phyloP scores from a whole-genome alignment of 2,888 invertebrate genomes.

The Sisyra terminalis region DNA sequence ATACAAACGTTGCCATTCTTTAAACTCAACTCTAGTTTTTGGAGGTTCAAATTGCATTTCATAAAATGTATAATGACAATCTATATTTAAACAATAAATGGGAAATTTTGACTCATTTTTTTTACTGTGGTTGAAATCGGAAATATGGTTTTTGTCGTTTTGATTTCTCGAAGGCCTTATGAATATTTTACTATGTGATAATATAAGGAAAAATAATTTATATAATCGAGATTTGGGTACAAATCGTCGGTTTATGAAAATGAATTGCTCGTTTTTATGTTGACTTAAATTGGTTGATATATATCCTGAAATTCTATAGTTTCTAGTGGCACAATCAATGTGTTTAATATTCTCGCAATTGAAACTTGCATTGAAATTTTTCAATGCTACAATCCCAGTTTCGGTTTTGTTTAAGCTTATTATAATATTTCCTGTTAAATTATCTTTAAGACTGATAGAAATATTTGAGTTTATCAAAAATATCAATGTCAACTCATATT shows the following conservation, averaged over 20 bases:
- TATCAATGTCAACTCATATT: slow-evolving; percentile 37
- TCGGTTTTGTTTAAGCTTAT: slow-evolving; percentile 29
- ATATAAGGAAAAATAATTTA: slow-evolving; percentile 24
- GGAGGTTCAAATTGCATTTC: slow-evolving; percentile 30
- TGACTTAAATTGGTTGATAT: slow-evolving; percentile 31
- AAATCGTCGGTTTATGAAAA: slow-evolving; percentile 47
- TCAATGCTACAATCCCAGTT: slow-evolving; percentile 33
- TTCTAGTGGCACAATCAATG: slow-evolving; percentile 24
- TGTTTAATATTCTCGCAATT: slow-evolving; percentile 23
- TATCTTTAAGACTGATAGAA: slow-evolving; percentile 53
- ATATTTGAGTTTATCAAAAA: slow-evolving; percentile 46
- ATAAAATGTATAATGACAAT: slow-evolving; percentile 31
- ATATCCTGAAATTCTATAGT: slow-evolving; percentile 36
- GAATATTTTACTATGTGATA: slow-evolving; percentile 16
- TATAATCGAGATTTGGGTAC: slow-evolving; percentile 34
- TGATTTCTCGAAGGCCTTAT: neutral
- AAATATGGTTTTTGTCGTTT: slow-evolving; percentile 12
- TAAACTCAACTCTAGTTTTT: slow-evolving; percentile 1
- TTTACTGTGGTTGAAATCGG: slow-evolving; percentile 10
- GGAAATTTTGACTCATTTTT: slow-evolving; percentile 19
- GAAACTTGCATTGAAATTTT: slow-evolving; percentile 30
- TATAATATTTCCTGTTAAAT: slow-evolving; percentile 37
- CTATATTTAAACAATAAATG: slow-evolving; percentile 35
- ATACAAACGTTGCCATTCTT: neutral
- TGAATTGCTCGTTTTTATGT: slow-evolving; percentile 35